Percentiles rank a stretch among this genome's conserved stretches.
These are phyloP conservation scores for Dendroctonus valens DNA, from an alignment of 1,140 invertebrate genomes.

Conservation along the genomic window DNA sequence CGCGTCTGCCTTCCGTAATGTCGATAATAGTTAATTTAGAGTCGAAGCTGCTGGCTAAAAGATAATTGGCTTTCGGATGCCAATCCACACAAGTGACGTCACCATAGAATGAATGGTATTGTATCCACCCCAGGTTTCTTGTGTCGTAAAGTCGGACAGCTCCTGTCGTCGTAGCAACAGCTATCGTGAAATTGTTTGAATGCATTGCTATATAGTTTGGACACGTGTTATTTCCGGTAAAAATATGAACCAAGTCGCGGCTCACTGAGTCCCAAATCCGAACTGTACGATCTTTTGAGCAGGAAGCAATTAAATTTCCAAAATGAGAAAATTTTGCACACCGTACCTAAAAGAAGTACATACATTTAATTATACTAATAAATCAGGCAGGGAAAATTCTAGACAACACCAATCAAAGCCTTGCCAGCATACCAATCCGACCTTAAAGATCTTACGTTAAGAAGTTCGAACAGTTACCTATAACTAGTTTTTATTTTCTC, in stretches of 20 bases:
- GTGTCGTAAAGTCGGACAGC: conserved; percentile 84
- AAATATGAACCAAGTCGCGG: conserved; percentile 72
- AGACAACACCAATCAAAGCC: too few species aligned
- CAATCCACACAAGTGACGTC: conserved; percentile 68
- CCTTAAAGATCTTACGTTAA: too few species aligned
- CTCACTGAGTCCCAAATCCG: conserved; percentile 73
- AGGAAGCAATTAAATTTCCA: conserved; percentile 75
- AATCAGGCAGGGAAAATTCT: too few species aligned
- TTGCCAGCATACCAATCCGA: too few species aligned
- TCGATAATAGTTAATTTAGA: conserved; percentile 76
- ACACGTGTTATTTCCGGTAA: conserved; percentile 67
- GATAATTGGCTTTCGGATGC: conserved; percentile 72
- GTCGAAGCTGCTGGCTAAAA: conserved; percentile 68
- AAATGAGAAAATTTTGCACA: conserved; percentile 78
- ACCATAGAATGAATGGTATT: conserved; percentile 77
- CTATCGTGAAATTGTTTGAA: conserved; percentile 74
- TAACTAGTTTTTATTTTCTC: too few species aligned
- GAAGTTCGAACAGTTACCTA: too few species aligned
- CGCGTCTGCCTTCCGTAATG: conserved; percentile 79
- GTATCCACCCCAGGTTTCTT: conserved; percentile 71
- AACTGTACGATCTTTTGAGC: conserved; percentile 83
- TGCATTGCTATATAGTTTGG: conserved; percentile 69
- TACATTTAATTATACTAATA: too few species aligned
- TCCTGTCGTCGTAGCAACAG: conserved; percentile 69
- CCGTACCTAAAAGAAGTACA: conserved; percentile 42